Conservation (phyloP, 2,113 vertebrate species). For the Silurus asotus region DNA sequence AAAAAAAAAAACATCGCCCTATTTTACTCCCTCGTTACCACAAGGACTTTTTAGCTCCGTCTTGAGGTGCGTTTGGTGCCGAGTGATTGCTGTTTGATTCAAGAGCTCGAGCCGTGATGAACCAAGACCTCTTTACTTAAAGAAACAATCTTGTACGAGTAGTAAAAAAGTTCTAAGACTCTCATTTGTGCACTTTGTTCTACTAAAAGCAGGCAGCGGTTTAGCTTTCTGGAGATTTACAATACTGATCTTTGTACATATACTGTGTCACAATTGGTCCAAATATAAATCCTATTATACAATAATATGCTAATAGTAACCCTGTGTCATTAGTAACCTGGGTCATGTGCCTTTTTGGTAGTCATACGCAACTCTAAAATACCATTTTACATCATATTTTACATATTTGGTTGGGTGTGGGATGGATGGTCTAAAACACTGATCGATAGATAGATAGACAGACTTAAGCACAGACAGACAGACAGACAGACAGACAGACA, state of each 20-base stretch:
- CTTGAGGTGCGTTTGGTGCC: not conserved
- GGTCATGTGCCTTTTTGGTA: not conserved
- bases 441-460: too few species aligned
- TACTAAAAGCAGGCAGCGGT: not conserved
- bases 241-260: not conserved
- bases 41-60: not conserved
- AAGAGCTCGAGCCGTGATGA: conserved; percentile 2
- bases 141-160: not conserved
- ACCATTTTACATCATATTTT: not conserved
- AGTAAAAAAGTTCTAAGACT: not conserved
- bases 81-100: conserved; percentile 14
- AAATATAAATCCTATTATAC: not conserved
- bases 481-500: too few species aligned
- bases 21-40: not conserved
- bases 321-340: too few species aligned
- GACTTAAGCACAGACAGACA: too few species aligned
- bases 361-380: not conserved
- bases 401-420: not conserved
- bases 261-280: too few species aligned
- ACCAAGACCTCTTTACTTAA: not conserved
- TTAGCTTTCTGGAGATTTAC: not conserved
- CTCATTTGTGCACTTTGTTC: not conserved
- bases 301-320: not conserved
- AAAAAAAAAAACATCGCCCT: not conserved
- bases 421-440: too few species aligned